Conservation (phyloP, 2,797 vertebrate genomes). For the Catostomus latipinnis region DNA sequence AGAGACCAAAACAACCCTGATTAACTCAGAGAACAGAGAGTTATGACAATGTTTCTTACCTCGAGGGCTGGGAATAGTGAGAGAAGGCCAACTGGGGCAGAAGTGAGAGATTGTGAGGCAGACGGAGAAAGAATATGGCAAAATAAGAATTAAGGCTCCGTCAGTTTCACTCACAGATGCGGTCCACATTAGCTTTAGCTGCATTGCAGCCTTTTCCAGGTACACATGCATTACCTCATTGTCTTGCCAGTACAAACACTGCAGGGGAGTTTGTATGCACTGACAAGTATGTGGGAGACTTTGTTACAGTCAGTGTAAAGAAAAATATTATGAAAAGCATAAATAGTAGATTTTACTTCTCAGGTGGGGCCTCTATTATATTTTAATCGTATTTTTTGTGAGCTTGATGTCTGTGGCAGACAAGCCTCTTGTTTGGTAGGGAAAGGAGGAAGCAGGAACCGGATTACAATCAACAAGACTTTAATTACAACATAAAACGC, state of each 20-base stretch:
- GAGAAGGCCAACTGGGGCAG: slow-evolving; percentile 22
- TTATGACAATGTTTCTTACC: slow-evolving; percentile 26
- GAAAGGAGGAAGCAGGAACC: no score
- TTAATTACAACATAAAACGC: no score
- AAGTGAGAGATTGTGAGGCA: slow-evolving; percentile 5
- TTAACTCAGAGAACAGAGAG: neutral
- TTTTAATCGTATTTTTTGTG: no score
- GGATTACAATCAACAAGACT: no score
- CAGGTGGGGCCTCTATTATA: no score
- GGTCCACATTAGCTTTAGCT: slow-evolving; percentile 39
- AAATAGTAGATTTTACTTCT: neutral
- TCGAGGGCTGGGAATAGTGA: neutral
- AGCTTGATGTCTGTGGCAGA: no score
- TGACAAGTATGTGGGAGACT: neutral
- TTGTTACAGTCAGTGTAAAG: neutral
- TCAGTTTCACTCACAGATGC: slow-evolving; percentile 39
- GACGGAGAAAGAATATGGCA: slow-evolving; percentile 54
- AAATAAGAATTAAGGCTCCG: slow-evolving; percentile 21
- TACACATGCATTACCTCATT: slow-evolving; percentile 33
- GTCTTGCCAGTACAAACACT: slow-evolving; percentile 14
- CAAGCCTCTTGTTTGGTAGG: no score
- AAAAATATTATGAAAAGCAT: neutral
- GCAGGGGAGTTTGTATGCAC: slow-evolving; percentile 3
- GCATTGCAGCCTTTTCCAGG: slow-evolving; percentile 52
- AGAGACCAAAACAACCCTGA: slow-evolving; percentile 26